Percentiles rank a stretch among this genome's conserved stretches.
phyloP scores from a whole-genome alignment of 2,888 invertebrate genomes.

The Cantharis flavilabris region DNA sequence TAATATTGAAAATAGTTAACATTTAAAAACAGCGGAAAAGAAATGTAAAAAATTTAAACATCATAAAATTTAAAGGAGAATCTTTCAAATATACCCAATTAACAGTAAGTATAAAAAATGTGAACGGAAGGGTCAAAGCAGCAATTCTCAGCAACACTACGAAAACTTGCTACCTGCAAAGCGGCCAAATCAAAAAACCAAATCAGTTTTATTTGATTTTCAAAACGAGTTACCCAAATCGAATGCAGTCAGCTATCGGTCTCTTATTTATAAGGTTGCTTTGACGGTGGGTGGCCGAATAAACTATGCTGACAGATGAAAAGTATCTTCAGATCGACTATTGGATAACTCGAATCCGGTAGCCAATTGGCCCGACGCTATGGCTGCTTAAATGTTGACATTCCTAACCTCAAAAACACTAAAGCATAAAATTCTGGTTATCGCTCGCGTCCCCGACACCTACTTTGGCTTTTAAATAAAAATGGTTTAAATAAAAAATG shows the following conservation, averaged over 20 bases:
- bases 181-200: constrained; percentile 34
- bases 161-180: constrained; percentile 21
- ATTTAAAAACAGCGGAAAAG: background rate
- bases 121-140: constrained; percentile 34
- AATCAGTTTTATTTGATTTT: constrained; percentile 47
- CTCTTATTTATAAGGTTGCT: constrained; percentile 55
- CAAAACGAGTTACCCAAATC: constrained; percentile 45
- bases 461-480: constrained; percentile 27
- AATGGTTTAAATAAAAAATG: background rate
- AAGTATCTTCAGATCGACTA: constrained; percentile 57
- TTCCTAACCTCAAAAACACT: constrained; percentile 31
- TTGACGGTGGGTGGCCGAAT: constrained; percentile 55
- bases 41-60: background rate
- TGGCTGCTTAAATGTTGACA: constrained; percentile 41
- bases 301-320: constrained; percentile 55
- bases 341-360: constrained; percentile 57
- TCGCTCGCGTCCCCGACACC: constrained; percentile 35
- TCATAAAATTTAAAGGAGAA: constrained; percentile 39
- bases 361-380: constrained; percentile 56
- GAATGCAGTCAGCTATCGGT: constrained; percentile 47
- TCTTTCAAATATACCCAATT: constrained; percentile 46
- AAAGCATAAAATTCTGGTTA: constrained; percentile 27
- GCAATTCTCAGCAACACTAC: constrained; percentile 29
- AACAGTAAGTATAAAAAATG: constrained; percentile 43
- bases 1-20: background rate